Evolutionary conservation across 2,888 invertebrate genomes (phyloP).

Genomic region (Chorisops tibialis): DNA sequence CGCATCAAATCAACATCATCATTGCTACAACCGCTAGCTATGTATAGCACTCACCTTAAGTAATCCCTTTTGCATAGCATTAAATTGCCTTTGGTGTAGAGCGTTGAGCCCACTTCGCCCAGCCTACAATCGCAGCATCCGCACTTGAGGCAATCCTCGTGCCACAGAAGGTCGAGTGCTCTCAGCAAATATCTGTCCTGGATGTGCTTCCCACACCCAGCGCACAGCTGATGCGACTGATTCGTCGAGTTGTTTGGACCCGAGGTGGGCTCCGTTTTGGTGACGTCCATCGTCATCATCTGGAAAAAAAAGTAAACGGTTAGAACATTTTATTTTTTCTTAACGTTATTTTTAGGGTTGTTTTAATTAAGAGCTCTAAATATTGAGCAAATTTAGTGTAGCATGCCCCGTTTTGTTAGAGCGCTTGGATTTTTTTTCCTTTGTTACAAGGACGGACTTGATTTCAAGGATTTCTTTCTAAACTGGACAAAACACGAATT

Average conservation of each 20-base stretch:
- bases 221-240: conserved; percentile 69
- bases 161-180: conserved; percentile 93
- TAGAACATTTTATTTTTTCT: neutral
- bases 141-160: conserved; percentile 96
- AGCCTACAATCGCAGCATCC: conserved; percentile 96
- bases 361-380: conserved; percentile 23
- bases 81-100: conserved; percentile 92
- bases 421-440: too few species aligned
- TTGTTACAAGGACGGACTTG: too few species aligned
- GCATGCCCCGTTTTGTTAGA: neutral
- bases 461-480: too few species aligned
- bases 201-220: conserved; percentile 92
- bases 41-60: conserved; percentile 64
- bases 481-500: too few species aligned
- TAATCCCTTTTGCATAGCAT: conserved; percentile 95
- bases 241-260: conserved; percentile 51
- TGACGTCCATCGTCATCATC: conserved; percentile 86
- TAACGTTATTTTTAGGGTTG: conserved; percentile 12
- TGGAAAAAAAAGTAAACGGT: conserved; percentile 32
- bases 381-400: conserved; percentile 12
- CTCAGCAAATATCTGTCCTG: conserved; percentile 87
- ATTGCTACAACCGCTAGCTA: neutral
- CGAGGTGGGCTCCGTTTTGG: conserved; percentile 66
- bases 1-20: neutral
- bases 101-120: conserved; percentile 92